phyloP scores from a whole-genome alignment of 2,797 vertebrate genomes.

The Neosilurus hyrtlii region DNA sequence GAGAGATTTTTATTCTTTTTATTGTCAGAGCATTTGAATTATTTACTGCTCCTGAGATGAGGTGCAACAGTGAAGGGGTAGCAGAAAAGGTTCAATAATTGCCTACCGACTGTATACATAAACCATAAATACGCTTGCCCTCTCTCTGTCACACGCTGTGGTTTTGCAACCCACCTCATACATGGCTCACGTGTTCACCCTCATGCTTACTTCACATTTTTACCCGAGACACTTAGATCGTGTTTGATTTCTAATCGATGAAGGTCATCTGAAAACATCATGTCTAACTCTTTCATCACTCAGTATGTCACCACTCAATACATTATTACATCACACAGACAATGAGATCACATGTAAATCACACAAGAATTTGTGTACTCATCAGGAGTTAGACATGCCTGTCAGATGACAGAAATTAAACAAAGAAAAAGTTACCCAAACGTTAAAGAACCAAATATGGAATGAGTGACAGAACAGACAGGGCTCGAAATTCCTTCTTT shows the following conservation, averaged over 20 bases:
- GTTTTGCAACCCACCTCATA: neutral
- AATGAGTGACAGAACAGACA: neutral
- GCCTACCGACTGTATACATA: neutral
- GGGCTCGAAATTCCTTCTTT: too few relatives aligned
- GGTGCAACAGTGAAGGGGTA: too few relatives aligned
- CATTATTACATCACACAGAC: neutral
- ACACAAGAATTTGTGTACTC: too few relatives aligned
- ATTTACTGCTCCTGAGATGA: too few relatives aligned
- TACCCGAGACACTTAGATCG: too few relatives aligned
- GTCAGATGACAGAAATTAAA: slow-evolving; percentile 1
- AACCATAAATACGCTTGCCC: neutral
- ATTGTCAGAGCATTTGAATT: too few relatives aligned
- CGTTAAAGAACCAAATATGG: neutral
- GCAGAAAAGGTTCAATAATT: neutral
- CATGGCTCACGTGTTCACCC: neutral
- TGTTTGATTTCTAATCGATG: too few relatives aligned
- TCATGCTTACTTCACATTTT: neutral
- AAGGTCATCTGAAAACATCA: too few relatives aligned
- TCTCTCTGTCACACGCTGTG: neutral
- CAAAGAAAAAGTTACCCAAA: neutral
- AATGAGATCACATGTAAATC: neutral
- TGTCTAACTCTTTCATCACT: neutral
- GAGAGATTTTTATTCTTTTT: too few relatives aligned
- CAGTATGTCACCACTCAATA: neutral
- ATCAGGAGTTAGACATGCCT: neutral